These are phyloP conservation scores for Ophonus ardosiacus DNA, from an alignment of 2,888 invertebrate genomes.

Conservation along the genomic window DNA sequence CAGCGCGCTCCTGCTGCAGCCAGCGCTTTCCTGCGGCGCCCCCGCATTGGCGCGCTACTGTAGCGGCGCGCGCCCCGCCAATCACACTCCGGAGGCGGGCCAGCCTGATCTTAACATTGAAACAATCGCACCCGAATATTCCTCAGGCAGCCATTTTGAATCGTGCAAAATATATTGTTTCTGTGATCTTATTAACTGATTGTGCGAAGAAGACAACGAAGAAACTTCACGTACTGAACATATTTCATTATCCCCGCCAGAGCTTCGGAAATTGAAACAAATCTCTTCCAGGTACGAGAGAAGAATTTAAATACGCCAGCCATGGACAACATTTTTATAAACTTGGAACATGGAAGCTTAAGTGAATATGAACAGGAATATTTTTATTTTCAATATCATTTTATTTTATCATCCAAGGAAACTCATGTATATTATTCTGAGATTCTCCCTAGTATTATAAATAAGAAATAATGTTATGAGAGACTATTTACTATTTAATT, in stretches of 20 bases:
- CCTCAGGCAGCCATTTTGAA: conserved; percentile 74
- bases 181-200: conserved; percentile 75
- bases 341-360: conserved; percentile 9
- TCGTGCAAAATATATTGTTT: conserved; percentile 74
- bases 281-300: conserved; percentile 58
- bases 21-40: conserved; percentile 63
- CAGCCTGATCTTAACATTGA: conserved; percentile 38
- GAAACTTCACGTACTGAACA: conserved; percentile 60
- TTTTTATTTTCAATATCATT: not conserved
- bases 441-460: too few relatives aligned
- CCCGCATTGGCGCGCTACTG: conserved; percentile 63
- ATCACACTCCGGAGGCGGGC: conserved; percentile 31
- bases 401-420: not conserved
- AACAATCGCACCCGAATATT: conserved; percentile 31
- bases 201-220: conserved; percentile 62
- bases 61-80: conserved; percentile 56
- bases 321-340: conserved; percentile 23
- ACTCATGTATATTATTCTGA: too few relatives aligned
- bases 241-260: conserved; percentile 60
- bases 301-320: conserved; percentile 54
- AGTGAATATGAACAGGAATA: conserved; percentile 5
- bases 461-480: too few relatives aligned
- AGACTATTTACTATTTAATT: too few relatives aligned
- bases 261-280: conserved; percentile 59
- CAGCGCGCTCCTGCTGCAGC: conserved; percentile 67